Conservation (phyloP, 2,113 vertebrate genomes). For the Brachionichthys hirsutus region DNA sequence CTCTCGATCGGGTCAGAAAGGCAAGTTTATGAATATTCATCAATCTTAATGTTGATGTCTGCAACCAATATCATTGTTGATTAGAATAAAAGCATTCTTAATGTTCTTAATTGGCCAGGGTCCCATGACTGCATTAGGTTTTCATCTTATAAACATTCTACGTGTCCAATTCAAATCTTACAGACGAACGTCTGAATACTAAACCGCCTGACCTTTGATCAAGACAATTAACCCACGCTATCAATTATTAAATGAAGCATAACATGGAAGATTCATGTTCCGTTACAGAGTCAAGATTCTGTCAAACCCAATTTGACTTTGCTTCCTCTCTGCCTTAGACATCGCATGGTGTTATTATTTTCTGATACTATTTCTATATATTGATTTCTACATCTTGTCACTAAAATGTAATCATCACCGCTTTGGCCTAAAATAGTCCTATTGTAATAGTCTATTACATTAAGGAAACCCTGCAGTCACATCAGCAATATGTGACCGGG, state of each 20-base stretch:
- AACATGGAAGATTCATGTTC: slow-evolving; percentile 48
- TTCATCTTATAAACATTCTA: slow-evolving; percentile 67
- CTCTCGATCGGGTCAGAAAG: slow-evolving; percentile 59
- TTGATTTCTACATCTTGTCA: not conserved
- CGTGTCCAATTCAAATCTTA: slow-evolving; percentile 54
- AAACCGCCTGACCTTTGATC: slow-evolving; percentile 71
- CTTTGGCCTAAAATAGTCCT: too few relatives aligned
- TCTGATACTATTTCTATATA: too few relatives aligned
- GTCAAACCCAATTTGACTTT: slow-evolving; percentile 33
- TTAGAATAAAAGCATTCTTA: slow-evolving; percentile 73
- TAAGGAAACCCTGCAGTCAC: not conserved
- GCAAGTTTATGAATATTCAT: slow-evolving; percentile 73
- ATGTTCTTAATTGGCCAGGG: slow-evolving; percentile 73
- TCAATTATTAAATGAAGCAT: slow-evolving; percentile 73
- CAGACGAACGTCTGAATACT: slow-evolving; percentile 63
- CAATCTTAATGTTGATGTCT: slow-evolving; percentile 70
- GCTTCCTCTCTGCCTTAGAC: slow-evolving; percentile 10
- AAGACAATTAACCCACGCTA: slow-evolving; percentile 70
- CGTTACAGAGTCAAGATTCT: slow-evolving; percentile 39
- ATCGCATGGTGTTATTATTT: not conserved
- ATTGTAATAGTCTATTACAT: too few relatives aligned
- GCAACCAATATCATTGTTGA: slow-evolving; percentile 65
- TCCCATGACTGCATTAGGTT: slow-evolving; percentile 65
- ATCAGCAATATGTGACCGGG: slow-evolving; percentile 22
- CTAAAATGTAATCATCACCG: not conserved